phyloP scores from a whole-genome alignment of 2,113 vertebrate species.

The Vireo altiloquus region DNA sequence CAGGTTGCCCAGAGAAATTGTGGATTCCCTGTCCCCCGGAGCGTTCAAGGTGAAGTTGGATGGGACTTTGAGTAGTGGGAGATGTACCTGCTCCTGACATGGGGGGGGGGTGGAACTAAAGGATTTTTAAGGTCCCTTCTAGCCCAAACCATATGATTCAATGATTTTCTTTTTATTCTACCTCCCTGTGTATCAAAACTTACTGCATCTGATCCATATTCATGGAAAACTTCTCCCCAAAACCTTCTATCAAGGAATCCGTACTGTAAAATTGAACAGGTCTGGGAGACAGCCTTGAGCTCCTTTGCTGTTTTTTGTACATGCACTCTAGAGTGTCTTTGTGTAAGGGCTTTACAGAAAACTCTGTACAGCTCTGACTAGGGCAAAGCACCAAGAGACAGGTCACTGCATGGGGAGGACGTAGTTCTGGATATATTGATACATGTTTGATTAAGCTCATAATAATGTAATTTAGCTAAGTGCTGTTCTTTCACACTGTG shows the following conservation, averaged over 20 bases:
- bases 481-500: neutral
- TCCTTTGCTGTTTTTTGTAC: neutral
- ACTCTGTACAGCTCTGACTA: neutral
- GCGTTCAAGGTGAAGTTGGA: neutral
- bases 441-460: neutral
- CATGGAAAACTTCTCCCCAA: neutral
- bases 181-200: neutral
- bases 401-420: neutral
- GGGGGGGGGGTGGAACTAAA: fast-evolving
- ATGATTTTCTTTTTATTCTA: neutral
- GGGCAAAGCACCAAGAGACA: neutral
- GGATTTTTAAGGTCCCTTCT: neutral
- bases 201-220: neutral
- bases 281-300: neutral
- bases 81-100: neutral
- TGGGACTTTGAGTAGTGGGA: neutral
- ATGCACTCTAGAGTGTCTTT: neutral
- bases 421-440: neutral
- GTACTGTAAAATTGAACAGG: neutral
- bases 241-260: neutral
- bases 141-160: neutral
- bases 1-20: neutral
- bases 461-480: neutral
- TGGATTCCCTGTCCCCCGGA: neutral
- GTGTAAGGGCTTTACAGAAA: neutral